phyloP scores from a whole-genome alignment of 2,113 vertebrate genomes.

The Thinocorus orbignyianus region DNA sequence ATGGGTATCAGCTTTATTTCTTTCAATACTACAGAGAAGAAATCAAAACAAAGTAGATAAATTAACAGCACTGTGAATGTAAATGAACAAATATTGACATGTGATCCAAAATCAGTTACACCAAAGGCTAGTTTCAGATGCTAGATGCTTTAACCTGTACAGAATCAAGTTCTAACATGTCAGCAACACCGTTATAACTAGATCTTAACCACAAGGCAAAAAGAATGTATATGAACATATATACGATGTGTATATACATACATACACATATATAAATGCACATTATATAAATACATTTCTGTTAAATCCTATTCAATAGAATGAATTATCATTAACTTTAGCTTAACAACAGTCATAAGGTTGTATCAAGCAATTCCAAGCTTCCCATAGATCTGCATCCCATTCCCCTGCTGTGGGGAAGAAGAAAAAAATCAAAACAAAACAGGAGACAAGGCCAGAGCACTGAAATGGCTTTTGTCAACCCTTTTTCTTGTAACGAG shows the following conservation, averaged over 20 bases:
- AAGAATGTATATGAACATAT: neutral
- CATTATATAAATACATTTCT: neutral
- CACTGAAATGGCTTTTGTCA: neutral
- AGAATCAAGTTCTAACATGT: neutral
- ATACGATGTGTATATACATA: neutral
- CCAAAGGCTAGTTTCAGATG: neutral
- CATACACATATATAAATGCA: neutral
- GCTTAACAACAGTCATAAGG: neutral
- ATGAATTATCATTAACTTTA: neutral
- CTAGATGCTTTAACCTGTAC: neutral
- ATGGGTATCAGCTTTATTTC: neutral
- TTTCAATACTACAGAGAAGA: neutral
- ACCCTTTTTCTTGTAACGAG: neutral
- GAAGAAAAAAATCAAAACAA: neutral
- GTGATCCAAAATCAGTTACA: neutral
- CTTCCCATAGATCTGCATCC: neutral
- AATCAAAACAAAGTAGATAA: neutral
- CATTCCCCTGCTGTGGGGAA: accelerated
- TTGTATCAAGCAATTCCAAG: neutral
- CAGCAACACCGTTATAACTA: neutral
- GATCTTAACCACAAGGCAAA: neutral
- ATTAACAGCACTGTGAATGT: neutral
- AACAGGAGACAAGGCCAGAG: neutral
- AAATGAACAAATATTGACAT: neutral
- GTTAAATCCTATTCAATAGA: neutral